A percentile compares a stretch with the other conserved stretches of the same genome.
These are phyloP conservation scores for Pilophorus perplexus DNA, from an alignment of 2,888 invertebrate species.

Conservation along the genomic window DNA sequence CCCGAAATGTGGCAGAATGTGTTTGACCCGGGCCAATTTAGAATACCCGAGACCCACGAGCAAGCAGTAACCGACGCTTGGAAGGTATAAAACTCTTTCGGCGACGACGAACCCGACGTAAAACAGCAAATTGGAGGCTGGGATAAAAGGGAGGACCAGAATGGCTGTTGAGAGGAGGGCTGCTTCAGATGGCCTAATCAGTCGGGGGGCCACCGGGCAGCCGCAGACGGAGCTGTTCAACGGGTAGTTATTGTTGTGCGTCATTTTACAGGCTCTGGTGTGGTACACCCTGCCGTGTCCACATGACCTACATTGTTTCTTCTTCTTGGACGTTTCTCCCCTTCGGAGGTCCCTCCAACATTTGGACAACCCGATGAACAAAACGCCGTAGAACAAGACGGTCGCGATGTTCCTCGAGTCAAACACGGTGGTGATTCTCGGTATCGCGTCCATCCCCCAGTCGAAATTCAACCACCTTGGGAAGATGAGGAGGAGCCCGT, in stretches of 20 bases:
- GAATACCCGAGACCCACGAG: slow-evolving; percentile 74
- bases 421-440: slow-evolving; percentile 71
- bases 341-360: slow-evolving; percentile 37
- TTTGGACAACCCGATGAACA: slow-evolving; percentile 42
- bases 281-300: slow-evolving; percentile 41
- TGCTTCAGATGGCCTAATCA: slow-evolving; percentile 54
- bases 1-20: slow-evolving; percentile 53
- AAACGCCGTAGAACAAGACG: slow-evolving; percentile 66
- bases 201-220: slow-evolving; percentile 41
- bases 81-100: slow-evolving; percentile 91
- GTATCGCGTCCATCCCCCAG: slow-evolving; percentile 98
- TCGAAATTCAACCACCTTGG: slow-evolving; percentile 91
- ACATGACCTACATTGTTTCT: slow-evolving; percentile 40
- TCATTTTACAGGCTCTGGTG: slow-evolving; percentile 40
- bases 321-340: slow-evolving; percentile 31
- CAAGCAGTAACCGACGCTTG: slow-evolving; percentile 92
- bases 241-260: slow-evolving; percentile 46
- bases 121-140: slow-evolving; percentile 93
- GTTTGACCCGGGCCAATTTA: slow-evolving; percentile 25
- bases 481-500: slow-evolving; percentile 80
- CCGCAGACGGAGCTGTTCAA: slow-evolving; percentile 41
- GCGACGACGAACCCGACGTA: slow-evolving; percentile 98
- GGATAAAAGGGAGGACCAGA: slow-evolving; percentile 87
- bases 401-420: slow-evolving; percentile 79
- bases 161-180: slow-evolving; percentile 64